Conservation (phyloP, 2,797 vertebrate genomes). For the Halcyon smyrnensis region DNA sequence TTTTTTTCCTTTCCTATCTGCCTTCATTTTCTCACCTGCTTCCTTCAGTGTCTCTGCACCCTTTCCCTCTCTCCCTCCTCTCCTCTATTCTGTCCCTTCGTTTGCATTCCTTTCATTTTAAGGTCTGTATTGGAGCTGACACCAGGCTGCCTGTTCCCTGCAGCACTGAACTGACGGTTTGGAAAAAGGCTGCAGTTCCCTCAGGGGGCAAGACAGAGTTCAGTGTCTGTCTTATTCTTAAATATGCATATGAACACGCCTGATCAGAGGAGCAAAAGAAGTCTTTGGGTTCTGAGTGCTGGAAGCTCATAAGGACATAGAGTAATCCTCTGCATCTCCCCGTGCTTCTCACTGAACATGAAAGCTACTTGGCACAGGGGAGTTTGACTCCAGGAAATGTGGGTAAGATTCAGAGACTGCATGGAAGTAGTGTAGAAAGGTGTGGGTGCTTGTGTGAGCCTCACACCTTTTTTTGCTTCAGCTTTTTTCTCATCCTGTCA, state of each 20-base stretch:
- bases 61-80: neutral
- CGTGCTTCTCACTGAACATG: neutral
- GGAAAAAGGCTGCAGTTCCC: slow-evolving; percentile 44
- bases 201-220: slow-evolving; percentile 30
- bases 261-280: slow-evolving; percentile 43
- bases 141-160: slow-evolving; percentile 47
- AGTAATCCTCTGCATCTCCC: neutral
- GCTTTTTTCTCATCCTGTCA: neutral
- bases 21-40: slow-evolving; percentile 15
- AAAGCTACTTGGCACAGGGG: neutral
- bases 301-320: neutral
- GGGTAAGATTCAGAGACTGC: neutral
- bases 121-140: slow-evolving; percentile 25
- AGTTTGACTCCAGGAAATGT: neutral
- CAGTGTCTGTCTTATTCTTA: slow-evolving; percentile 53
- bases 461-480: neutral
- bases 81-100: neutral
- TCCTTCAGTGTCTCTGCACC: neutral
- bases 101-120: slow-evolving; percentile 40
- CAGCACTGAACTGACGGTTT: slow-evolving; percentile 10
- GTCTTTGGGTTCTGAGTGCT: neutral
- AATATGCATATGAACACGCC: slow-evolving; percentile 36
- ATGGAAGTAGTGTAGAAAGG: neutral
- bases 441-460: neutral
- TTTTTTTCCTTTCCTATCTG: neutral